Percentiles rank a stretch among this genome's conserved stretches.
These are phyloP conservation scores for Falco biarmicus DNA, from an alignment of 2,797 vertebrate genomes.

Conservation along the genomic window DNA sequence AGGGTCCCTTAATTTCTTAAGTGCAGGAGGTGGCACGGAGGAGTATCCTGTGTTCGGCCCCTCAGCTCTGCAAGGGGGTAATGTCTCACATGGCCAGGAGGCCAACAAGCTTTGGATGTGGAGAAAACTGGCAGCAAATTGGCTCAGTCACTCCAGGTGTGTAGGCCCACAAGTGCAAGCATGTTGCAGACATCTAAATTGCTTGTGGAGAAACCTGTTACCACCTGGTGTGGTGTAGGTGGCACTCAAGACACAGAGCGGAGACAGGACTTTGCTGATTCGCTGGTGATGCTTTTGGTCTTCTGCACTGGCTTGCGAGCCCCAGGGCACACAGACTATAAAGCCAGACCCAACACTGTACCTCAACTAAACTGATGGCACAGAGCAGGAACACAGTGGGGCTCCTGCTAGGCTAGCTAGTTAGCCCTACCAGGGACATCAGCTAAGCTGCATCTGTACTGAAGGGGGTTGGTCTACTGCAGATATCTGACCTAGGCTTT, in stretches of 20 bases:
- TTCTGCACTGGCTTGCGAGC: neutral
- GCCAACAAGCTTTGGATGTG: neutral
- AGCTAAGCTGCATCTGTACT: neutral
- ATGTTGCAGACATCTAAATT: no score
- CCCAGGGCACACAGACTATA: accelerated
- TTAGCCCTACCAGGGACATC: accelerated
- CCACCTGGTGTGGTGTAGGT: neutral
- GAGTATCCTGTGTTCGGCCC: neutral
- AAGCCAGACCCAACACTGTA: accelerated
- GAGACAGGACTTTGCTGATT: neutral
- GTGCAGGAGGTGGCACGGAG: neutral
- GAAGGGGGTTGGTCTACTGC: neutral
- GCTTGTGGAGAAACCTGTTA: neutral
- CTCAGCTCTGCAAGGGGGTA: neutral
- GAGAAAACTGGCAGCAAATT: neutral
- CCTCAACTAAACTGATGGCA: accelerated
- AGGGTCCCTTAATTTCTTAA: neutral
- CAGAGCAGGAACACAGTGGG: neutral
- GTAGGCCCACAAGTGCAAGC: neutral
- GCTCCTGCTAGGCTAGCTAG: neutral
- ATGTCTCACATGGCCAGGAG: neutral
- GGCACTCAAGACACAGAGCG: no score
- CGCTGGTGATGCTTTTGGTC: neutral
- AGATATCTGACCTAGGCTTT: neutral
- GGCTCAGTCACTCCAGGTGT: neutral